Evolutionary conservation across 1,140 invertebrate genomes (phyloP).

Genomic region (Drosophila willistoni): DNA sequence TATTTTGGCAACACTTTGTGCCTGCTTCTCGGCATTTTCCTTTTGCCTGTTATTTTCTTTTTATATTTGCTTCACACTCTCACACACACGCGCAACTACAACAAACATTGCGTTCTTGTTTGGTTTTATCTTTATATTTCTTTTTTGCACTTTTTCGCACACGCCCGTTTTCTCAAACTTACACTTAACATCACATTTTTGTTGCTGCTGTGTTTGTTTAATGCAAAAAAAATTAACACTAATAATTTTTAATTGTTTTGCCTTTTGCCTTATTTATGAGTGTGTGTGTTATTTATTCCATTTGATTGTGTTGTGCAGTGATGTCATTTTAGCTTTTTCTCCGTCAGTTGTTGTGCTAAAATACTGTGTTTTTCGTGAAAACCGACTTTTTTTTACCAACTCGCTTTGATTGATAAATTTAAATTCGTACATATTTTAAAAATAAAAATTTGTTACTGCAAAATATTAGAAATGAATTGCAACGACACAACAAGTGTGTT

Average conservation of each 20-base stretch:
- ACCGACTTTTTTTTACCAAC: too few relatives aligned
- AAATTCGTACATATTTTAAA: too few relatives aligned
- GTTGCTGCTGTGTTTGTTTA: constrained; percentile 13
- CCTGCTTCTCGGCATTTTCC: constrained; percentile 43
- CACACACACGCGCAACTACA: constrained; percentile 8
- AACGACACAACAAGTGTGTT: too few relatives aligned
- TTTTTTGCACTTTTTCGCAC: not conserved
- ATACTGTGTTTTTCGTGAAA: too few relatives aligned
- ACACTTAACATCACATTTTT: constrained; percentile 76
- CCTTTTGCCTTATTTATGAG: constrained; percentile 12
- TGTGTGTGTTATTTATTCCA: constrained; percentile 10
- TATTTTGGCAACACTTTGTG: constrained; percentile 37
- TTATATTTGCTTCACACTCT: constrained; percentile 37
- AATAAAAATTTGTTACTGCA: too few relatives aligned
- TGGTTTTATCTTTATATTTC: not conserved
- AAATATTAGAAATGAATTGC: too few relatives aligned
- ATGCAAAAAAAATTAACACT: constrained; percentile 16
- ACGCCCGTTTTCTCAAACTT: constrained; percentile 41
- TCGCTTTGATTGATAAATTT: too few relatives aligned
- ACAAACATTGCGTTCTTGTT: constrained; percentile 27
- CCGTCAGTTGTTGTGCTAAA: not conserved
- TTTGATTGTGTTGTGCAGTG: constrained; percentile 6
- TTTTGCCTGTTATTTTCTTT: constrained; percentile 50
- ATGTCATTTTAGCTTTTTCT: not conserved
- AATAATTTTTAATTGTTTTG: constrained; percentile 18